These are phyloP conservation scores for Pseudococcus viburni DNA, from an alignment of 2,888 invertebrate genomes.

Conservation along the genomic window DNA sequence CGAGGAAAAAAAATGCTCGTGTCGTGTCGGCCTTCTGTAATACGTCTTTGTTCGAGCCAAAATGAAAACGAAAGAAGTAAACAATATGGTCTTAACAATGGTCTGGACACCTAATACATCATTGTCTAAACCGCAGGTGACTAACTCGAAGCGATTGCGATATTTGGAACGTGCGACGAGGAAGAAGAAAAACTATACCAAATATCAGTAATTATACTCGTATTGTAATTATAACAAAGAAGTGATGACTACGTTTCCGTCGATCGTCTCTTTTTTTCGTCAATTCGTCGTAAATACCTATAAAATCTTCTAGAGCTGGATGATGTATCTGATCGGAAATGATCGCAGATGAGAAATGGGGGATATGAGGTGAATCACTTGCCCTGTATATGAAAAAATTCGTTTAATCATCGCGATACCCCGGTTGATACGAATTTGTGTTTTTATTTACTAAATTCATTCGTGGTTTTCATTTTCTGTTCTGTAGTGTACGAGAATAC, in stretches of 20 bases:
- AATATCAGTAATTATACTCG: constrained; percentile 34
- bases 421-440: background rate
- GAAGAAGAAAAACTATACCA: background rate
- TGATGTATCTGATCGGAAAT: background rate
- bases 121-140: constrained; percentile 56
- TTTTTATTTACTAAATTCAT: background rate
- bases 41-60: constrained; percentile 40
- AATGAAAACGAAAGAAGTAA: constrained; percentile 41
- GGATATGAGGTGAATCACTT: background rate
- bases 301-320: background rate
- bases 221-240: constrained; percentile 54
- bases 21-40: constrained; percentile 24
- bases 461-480: constrained; percentile 13
- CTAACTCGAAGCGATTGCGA: constrained; percentile 43
- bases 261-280: background rate
- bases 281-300: background rate
- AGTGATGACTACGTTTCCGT: constrained; percentile 48
- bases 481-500: constrained; percentile 5
- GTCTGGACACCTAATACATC: constrained; percentile 12
- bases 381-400: background rate
- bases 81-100: constrained; percentile 49
- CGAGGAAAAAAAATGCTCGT: background rate
- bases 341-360: background rate
- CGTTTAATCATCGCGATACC: background rate
- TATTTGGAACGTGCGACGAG: constrained; percentile 38